A percentile compares a stretch with the other conserved stretches of the same genome.
phyloP scores from a whole-genome alignment of 1,140 invertebrate species.

The Trichogramma pretiosum region DNA sequence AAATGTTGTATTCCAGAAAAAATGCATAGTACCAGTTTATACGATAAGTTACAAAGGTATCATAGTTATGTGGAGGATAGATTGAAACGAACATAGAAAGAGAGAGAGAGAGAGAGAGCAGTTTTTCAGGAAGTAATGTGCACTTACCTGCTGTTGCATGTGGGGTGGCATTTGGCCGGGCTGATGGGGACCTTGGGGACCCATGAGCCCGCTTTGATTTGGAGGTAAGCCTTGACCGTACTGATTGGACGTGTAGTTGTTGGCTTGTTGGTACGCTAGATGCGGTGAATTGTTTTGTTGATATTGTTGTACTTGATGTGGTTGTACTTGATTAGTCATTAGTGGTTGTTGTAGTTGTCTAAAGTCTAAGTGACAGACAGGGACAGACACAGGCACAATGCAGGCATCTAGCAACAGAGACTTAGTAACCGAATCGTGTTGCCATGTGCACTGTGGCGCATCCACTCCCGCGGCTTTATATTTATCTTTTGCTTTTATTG shows the following conservation, averaged over 20 bases:
- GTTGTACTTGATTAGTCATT: slow-evolving; percentile 43
- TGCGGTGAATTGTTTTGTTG: slow-evolving; percentile 49
- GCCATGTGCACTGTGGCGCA: slow-evolving; percentile 38
- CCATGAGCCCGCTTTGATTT: slow-evolving; percentile 34
- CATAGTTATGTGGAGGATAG: neutral
- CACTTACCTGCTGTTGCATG: slow-evolving; percentile 49
- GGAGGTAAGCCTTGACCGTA: slow-evolving; percentile 35
- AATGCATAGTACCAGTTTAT: neutral
- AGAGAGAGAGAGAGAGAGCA: slow-evolving; percentile 1
- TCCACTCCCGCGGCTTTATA: slow-evolving; percentile 23
- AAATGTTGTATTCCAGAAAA: neutral
- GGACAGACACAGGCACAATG: slow-evolving; percentile 50
- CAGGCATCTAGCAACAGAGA: slow-evolving; percentile 54
- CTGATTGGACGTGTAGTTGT: slow-evolving; percentile 47
- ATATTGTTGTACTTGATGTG: slow-evolving; percentile 41
- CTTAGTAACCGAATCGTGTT: slow-evolving; percentile 50
- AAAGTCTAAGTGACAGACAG: slow-evolving; percentile 50
- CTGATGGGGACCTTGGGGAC: slow-evolving; percentile 39
- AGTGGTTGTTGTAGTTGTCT: slow-evolving; percentile 40
- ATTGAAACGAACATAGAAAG: slow-evolving; percentile 4
- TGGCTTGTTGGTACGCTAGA: slow-evolving; percentile 49
- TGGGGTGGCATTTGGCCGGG: slow-evolving; percentile 41
- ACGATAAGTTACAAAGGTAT: neutral
- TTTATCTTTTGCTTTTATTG: neutral
- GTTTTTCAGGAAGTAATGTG: slow-evolving; percentile 14